These are phyloP conservation scores for Huso huso DNA, from an alignment of 2,797 vertebrate species.

Conservation along the genomic window DNA sequence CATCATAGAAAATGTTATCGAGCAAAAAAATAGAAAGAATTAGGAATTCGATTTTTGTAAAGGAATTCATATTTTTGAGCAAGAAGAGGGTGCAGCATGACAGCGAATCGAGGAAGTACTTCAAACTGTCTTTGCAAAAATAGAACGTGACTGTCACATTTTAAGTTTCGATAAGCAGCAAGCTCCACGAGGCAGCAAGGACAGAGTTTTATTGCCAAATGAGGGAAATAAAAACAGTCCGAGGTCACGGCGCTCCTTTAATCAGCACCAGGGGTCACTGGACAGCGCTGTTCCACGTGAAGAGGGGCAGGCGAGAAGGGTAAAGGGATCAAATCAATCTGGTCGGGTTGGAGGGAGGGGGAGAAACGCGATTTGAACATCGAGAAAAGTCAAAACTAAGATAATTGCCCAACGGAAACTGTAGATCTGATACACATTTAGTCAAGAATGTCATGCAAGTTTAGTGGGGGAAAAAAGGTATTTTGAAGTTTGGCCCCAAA, in stretches of 20 bases:
- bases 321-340: conserved; percentile 39
- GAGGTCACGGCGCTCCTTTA: conserved; percentile 63
- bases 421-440: conserved; percentile 45
- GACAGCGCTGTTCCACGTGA: conserved; percentile 58
- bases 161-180: no score
- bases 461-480: background rate
- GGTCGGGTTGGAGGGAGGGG: background rate
- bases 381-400: conserved; percentile 25
- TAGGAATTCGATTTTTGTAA: no score
- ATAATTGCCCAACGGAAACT: conserved; percentile 42
- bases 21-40: no score
- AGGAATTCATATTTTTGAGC: no score
- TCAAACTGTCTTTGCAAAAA: no score
- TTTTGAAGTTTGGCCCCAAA: conserved; percentile 49
- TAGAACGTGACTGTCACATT: no score
- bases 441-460: conserved; percentile 40
- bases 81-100: no score
- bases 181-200: conserved; percentile 11
- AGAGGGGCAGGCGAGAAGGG: conserved; percentile 41
- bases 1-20: no score
- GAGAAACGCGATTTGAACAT: background rate
- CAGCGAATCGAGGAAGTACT: no score
- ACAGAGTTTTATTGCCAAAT: conserved; percentile 50
- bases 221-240: conserved; percentile 67
- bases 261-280: conserved; percentile 80